A percentile compares a stretch with the other conserved stretches of the same genome.
These are phyloP conservation scores for Hirtodrosophila histrioides DNA, from an alignment of 2,888 invertebrate species.

Conservation along the genomic window DNA sequence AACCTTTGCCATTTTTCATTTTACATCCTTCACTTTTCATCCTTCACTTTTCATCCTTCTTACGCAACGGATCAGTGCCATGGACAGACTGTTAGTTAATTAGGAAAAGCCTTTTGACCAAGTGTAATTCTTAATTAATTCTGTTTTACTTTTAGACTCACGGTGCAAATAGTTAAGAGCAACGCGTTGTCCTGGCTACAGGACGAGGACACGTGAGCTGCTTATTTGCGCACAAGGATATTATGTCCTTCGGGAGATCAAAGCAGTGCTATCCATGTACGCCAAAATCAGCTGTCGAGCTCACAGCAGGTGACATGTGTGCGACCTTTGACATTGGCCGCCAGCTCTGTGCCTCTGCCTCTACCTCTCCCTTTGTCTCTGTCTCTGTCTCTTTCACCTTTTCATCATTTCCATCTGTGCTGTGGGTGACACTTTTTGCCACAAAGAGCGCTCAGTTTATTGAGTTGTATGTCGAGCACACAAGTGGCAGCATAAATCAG, in stretches of 20 bases:
- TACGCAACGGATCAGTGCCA: constrained; percentile 22
- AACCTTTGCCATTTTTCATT: constrained; percentile 4
- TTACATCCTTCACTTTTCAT: neutral
- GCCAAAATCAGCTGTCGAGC: constrained; percentile 43
- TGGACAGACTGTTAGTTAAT: constrained; percentile 42
- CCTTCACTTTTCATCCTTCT: constrained; percentile 17
- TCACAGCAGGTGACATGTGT: constrained; percentile 26
- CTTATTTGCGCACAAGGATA: constrained; percentile 12
- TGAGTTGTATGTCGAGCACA: constrained; percentile 53
- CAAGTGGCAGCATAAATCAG: constrained; percentile 64
- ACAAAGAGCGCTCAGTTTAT: constrained; percentile 48
- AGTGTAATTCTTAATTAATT: constrained; percentile 18
- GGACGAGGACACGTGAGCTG: constrained; percentile 14
- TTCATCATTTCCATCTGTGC: too few species aligned
- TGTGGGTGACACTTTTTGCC: constrained; percentile 6
- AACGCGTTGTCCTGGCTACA: neutral
- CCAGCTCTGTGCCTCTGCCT: constrained; percentile 11
- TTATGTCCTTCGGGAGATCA: constrained; percentile 38
- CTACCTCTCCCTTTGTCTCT: constrained; percentile 47
- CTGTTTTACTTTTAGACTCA: constrained; percentile 27
- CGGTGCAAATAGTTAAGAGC: constrained; percentile 22
- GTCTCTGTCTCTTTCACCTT: constrained; percentile 26
- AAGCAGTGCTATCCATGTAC: constrained; percentile 30
- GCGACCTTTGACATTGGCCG: constrained; percentile 66
- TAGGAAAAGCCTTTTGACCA: constrained; percentile 10